Percentiles rank a stretch among this genome's conserved stretches.
These are phyloP conservation scores for Anabacerthia variegaticeps DNA, from an alignment of 2,797 vertebrate genomes.

Conservation along the genomic window DNA sequence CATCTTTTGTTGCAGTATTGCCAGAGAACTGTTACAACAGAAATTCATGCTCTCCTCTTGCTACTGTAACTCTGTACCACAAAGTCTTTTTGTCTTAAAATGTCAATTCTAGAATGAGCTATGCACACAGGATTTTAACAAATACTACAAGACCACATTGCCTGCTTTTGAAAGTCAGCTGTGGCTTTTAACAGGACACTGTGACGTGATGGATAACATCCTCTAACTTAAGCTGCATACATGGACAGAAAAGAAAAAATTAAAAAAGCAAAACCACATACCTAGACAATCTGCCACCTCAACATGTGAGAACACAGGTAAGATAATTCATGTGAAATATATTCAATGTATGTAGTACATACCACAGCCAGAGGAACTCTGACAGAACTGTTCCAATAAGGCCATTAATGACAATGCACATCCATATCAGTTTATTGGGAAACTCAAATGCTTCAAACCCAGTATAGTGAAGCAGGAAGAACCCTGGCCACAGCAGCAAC, in stretches of 20 bases:
- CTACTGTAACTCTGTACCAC: not conserved
- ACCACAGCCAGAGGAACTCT: constrained; percentile 98
- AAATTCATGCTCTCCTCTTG: not conserved
- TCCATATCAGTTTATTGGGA: constrained; percentile 91
- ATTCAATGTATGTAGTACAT: constrained; percentile 54
- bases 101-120: not conserved
- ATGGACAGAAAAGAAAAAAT: not conserved
- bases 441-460: constrained; percentile 94
- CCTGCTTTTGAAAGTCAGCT: not conserved
- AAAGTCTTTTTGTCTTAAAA: not conserved
- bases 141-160: not conserved
- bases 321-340: not conserved
- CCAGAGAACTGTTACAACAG: not conserved
- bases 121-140: not conserved
- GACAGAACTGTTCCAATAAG: constrained; percentile 95
- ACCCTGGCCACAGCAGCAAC: constrained; percentile 95
- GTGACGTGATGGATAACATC: not conserved
- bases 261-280: not conserved
- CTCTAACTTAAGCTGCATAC: not conserved
- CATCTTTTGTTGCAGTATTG: not conserved
- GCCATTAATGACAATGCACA: constrained; percentile 94
- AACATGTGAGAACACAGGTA: not conserved
- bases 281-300: not conserved
- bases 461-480: constrained; percentile 94
- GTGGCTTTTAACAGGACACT: not conserved